Percentiles rank a stretch among this genome's conserved stretches.
phyloP scores from a whole-genome alignment of 2,888 invertebrate species.

The Drosophila merina region DNA sequence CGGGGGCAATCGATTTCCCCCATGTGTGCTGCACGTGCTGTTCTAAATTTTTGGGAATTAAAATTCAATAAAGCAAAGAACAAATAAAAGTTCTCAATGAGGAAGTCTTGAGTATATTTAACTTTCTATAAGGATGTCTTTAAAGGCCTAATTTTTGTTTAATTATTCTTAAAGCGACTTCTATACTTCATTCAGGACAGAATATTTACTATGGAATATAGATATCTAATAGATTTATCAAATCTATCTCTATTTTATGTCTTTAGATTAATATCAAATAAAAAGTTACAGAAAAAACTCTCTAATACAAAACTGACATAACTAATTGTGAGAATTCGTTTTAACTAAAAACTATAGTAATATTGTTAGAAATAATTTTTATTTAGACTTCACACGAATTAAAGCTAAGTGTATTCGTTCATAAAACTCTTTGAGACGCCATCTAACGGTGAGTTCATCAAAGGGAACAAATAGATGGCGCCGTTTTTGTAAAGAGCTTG shows the following conservation, averaged over 20 bases:
- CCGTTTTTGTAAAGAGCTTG: not conserved
- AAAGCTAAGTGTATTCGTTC: not conserved
- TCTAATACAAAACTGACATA: too few relatives aligned
- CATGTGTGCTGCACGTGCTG: constrained; percentile 1
- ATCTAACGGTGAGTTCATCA: not conserved
- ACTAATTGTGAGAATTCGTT: too few relatives aligned
- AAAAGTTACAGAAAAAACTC: too few relatives aligned
- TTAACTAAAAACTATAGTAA: too few relatives aligned
- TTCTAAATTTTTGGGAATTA: not conserved
- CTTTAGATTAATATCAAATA: too few relatives aligned
- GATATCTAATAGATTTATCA: too few relatives aligned
- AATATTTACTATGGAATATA: too few relatives aligned
- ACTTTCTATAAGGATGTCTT: not conserved
- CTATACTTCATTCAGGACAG: not conserved
- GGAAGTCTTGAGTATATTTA: not conserved
- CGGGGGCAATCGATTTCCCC: not conserved
- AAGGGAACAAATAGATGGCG: not conserved
- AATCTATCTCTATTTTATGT: too few relatives aligned
- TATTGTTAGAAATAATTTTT: not conserved
- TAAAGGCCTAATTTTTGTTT: too few relatives aligned
- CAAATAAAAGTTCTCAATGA: not conserved
- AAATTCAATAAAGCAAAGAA: not conserved
- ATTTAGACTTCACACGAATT: not conserved
- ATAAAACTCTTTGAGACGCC: not conserved
- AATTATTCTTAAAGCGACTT: not conserved